phyloP scores from a whole-genome alignment of 2,113 vertebrate genomes.

The Rhabdornis inornatus region DNA sequence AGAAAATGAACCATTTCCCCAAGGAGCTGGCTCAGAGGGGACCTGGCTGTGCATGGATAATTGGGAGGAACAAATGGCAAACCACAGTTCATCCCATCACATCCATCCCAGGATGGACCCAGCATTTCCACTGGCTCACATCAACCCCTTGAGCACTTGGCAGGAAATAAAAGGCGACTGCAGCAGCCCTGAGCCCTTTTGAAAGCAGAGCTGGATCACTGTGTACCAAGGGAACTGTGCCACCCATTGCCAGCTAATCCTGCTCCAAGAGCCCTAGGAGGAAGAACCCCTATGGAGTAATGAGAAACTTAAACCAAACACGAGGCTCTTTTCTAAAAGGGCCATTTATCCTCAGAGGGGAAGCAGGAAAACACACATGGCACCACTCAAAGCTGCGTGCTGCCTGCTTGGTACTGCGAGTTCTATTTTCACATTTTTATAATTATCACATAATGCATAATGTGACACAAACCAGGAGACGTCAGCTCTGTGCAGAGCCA shows the following conservation, averaged over 20 bases:
- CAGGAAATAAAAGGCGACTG: constrained; percentile 16
- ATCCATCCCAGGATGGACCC: neutral
- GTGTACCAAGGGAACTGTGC: constrained; percentile 49
- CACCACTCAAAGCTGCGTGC: neutral
- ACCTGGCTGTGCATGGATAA: neutral
- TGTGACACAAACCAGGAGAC: neutral
- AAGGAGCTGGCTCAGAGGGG: neutral
- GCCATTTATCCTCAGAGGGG: neutral
- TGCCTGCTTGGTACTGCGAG: neutral
- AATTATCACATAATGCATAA: constrained; percentile 27
- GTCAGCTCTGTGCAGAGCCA: neutral
- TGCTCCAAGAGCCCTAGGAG: neutral
- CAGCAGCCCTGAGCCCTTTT: neutral
- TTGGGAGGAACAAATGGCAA: constrained; percentile 5
- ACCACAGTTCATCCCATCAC: neutral
- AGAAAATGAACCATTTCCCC: neutral
- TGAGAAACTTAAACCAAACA: constrained; percentile 7
- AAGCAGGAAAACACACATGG: constrained; percentile 1
- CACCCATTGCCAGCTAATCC: constrained; percentile 31
- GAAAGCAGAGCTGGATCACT: constrained; percentile 27
- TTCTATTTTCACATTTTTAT: constrained; percentile 31
- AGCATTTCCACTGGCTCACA: neutral
- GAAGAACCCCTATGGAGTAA: constrained; percentile 9
- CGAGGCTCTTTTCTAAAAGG: constrained; percentile 9
- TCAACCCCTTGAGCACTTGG: neutral